phyloP scores from a whole-genome alignment of 2,113 vertebrate species.

The Genyomyrus donnyi region DNA sequence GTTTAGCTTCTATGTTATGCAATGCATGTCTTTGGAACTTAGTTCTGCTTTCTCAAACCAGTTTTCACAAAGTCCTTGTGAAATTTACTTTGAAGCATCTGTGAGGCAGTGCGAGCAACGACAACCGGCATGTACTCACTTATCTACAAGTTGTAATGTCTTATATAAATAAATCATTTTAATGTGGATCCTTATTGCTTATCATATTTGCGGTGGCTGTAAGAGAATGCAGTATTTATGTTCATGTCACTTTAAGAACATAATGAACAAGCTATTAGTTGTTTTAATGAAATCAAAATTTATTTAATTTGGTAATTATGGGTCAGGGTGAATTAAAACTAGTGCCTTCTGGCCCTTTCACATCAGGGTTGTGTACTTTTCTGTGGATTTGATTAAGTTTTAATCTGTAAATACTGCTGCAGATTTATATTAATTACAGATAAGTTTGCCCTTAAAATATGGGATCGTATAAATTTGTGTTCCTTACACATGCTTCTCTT shows the following conservation, averaged over 20 bases:
- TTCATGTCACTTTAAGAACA: background rate
- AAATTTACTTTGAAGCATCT: background rate
- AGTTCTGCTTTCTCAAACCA: background rate
- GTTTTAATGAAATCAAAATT: background rate
- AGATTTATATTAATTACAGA: background rate
- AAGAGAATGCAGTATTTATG: background rate
- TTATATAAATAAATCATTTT: background rate
- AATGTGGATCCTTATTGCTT: background rate
- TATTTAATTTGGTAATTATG: conserved; percentile 3
- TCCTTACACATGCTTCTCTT: background rate
- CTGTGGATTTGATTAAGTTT: background rate
- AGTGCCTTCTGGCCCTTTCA: background rate
- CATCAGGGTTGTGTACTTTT: background rate
- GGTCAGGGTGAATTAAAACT: background rate
- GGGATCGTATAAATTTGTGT: background rate
- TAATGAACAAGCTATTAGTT: background rate
- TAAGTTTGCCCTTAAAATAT: conserved; percentile 2
- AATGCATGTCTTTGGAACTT: background rate
- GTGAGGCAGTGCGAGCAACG: background rate
- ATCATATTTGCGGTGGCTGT: background rate
- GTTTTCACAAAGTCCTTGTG: background rate
- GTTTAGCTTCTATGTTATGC: background rate
- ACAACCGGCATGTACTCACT: background rate
- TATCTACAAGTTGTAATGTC: background rate
- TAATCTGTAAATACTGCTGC: background rate